Base-by-base conservation (phyloP, 2,113 vertebrate genomes). In the Galeopterus variegatus region DNA sequence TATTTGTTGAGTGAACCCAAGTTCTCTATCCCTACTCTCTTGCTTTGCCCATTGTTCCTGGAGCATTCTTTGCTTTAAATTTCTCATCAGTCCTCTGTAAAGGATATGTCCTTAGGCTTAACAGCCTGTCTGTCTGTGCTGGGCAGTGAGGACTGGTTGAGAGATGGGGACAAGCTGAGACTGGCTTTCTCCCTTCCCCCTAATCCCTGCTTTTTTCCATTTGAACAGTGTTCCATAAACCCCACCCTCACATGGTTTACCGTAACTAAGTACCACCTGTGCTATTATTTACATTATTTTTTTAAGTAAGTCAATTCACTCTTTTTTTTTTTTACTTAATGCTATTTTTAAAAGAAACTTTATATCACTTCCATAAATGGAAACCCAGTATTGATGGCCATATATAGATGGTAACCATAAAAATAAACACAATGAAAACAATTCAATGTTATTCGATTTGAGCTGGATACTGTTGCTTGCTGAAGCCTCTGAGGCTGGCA, bases 291-390 rank as follows among this genome's bases (percentile, higher is more conserved):
- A 96, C 69, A 83, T 69, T 86, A 85, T 91, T 62, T 95, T 81
- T 96, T 92, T 81, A 48, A 77, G 67, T 73, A 88, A 97, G 77
- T 75, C 69, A 91, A 69, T 64, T 93, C 33, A 45, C 12, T 93
- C 26, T 92, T 67, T 83, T 65, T 64, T 75, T 83, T 93, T 82
- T 89, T 87, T 24, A 77, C 76, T 87, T 75, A 75, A 70, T 79
- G 77, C 86, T 93, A 56, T 97, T 96, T 98, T 76, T 79, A 41
- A 67, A 80, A 81, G 41, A 91, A 94, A 94, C 58, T 92, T 65
- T 86, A 48, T 94, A 83, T 94, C 82, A 95, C 60, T 88, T 54
- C 97, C 82, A 87, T 97, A 96, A 96, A 91, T 97, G 93, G 94
- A 90, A 94, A 82, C 15, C 50, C 56, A 94, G 82, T 76, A 93